These are phyloP conservation scores for Norana najaformis DNA, from an alignment of 2,888 invertebrate genomes.

Conservation along the genomic window DNA sequence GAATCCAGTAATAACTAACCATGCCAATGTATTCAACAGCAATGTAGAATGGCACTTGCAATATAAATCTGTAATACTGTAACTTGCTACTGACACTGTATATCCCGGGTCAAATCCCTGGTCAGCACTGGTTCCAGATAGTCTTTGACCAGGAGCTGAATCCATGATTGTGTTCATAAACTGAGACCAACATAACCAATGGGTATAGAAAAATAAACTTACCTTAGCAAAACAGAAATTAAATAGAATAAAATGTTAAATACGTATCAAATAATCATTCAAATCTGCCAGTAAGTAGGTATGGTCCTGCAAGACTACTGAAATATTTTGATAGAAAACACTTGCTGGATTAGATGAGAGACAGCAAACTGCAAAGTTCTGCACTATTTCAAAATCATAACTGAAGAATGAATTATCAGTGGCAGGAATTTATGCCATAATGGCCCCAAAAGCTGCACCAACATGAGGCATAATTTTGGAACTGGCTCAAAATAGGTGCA, in stretches of 20 bases:
- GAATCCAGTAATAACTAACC: not conserved
- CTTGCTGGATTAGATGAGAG: not conserved
- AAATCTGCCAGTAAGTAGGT: conserved; percentile 5
- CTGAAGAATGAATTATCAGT: not conserved
- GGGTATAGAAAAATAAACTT: conserved; percentile 5
- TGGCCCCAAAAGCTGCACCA: not conserved
- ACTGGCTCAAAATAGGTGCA: not conserved
- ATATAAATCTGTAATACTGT: conserved; percentile 13
- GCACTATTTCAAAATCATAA: not conserved
- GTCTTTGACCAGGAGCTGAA: not conserved
- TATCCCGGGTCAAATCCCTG: not conserved
- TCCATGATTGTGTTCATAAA: not conserved
- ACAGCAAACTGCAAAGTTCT: not conserved
- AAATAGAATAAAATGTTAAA: not conserved
- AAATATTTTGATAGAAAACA: not conserved
- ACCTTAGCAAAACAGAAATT: not conserved
- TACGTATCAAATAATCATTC: not conserved
- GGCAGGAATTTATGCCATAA: not conserved
- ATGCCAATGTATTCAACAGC: not conserved
- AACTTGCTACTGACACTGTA: not conserved
- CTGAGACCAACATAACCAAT: conserved; percentile 13
- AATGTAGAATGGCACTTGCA: not conserved
- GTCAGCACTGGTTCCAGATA: conserved; percentile 5
- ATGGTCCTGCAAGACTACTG: not conserved
- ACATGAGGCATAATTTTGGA: not conserved